Base-by-base conservation (phyloP, 2,888 invertebrate genomes). In the Scaptomyza polygonia region DNA sequence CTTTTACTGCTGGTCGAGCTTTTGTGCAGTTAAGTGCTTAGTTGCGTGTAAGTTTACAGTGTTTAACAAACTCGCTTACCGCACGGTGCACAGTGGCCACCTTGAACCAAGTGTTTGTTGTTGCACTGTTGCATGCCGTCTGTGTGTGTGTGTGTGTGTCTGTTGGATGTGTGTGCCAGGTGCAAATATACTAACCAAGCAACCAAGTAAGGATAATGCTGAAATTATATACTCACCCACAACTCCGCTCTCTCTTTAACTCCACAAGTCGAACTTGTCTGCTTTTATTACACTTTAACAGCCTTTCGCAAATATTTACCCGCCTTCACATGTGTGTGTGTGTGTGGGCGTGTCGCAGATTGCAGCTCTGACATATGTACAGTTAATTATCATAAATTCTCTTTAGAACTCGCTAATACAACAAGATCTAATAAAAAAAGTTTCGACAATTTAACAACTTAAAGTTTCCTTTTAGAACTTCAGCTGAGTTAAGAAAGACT, bases 1-100 rank as follows among this genome's bases (percentile, higher is more conserved):
- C 40, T n/a, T 25, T 30, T 27, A 30, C 47, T 14, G 30, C 56
- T 59, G 58, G 61, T 36, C 52, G 54, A 64, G 82, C 82, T 78
- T 86, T 86, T 84, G 75, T 82, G 87, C 82, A 81, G 82, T 82
- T 82, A 82, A 87, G 82, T 87, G 87, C 87, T 82, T 82, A 86
- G 82, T 81, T 87, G 82, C 82, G 82, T 82, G 82, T 84, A 82
- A 82, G 85, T 83, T 81, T 83, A 85, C 82, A 87, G 85, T 87
- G 85, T 76, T 83, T 76, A 83, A 81, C 87, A 82, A 84, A 82
- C 87, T 82, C 70, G 63, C 77, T 81, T 40, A 51, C 77, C 70
- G 57, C 68, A 72, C 18, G 30, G 29, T 21, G 53, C 48, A 14
- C 40, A 14, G 25, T 43, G 54, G 68, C 71, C 71, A 67, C 74